These are phyloP conservation scores for Ciconia stormi DNA, from an alignment of 2,113 vertebrate genomes.

Conservation along the genomic window DNA sequence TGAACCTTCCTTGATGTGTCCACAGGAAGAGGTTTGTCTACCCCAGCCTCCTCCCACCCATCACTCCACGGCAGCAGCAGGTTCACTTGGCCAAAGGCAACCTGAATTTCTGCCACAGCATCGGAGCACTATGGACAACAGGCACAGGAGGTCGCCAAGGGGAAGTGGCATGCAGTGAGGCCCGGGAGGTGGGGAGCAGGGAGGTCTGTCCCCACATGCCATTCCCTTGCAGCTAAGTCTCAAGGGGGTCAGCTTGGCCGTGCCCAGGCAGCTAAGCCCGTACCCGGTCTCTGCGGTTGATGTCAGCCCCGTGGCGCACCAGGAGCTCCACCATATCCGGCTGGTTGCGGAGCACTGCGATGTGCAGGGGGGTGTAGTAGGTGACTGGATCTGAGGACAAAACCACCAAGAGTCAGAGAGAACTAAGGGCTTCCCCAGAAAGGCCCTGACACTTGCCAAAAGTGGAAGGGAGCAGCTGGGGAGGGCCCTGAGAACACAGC, in stretches of 20 bases:
- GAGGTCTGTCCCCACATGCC: neutral
- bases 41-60: neutral
- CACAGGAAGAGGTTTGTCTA: neutral
- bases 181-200: neutral
- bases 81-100: neutral
- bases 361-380: slow-evolving; percentile 91
- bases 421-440: neutral
- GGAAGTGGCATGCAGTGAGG: fast-evolving
- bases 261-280: neutral
- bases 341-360: slow-evolving; percentile 86
- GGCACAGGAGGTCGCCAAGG: neutral
- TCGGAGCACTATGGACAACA: fast-evolving
- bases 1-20: neutral
- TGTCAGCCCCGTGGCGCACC: slow-evolving; percentile 82
- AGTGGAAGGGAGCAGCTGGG: neutral
- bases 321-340: slow-evolving; percentile 83
- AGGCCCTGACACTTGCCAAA: fast-evolving
- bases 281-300: slow-evolving; percentile 90
- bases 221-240: neutral
- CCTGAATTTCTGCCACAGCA: neutral
- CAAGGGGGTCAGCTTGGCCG: fast-evolving
- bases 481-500: neutral
- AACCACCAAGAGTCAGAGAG: neutral
- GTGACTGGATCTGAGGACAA: slow-evolving; percentile 86
- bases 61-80: fast-evolving